These are phyloP conservation scores for Chromobotia macracanthus DNA, from an alignment of 2,797 vertebrate genomes.

Conservation along the genomic window DNA sequence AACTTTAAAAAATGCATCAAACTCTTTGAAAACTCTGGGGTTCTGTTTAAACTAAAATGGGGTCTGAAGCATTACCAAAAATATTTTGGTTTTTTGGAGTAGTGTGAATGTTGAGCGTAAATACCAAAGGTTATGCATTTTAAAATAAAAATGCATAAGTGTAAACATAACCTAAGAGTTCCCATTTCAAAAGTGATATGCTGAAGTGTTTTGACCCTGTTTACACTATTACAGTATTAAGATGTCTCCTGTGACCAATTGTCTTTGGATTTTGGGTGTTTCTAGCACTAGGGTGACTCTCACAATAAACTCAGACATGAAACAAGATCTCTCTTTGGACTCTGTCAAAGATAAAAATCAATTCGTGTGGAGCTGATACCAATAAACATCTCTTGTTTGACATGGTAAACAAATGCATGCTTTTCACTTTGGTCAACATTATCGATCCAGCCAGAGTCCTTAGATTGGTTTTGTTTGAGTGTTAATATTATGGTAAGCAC, in stretches of 20 bases:
- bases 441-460: conserved; percentile 7
- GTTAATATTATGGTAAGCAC: background rate
- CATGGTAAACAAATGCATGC: conserved; percentile 41
- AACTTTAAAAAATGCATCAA: background rate
- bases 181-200: background rate
- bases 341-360: conserved; percentile 52
- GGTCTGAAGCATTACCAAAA: conserved; percentile 1
- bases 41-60: background rate
- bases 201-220: background rate
- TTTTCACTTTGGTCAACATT: conserved; percentile 6
- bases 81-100: background rate
- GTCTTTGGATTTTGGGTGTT: background rate
- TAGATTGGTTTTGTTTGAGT: background rate
- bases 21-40: conserved; percentile 1
- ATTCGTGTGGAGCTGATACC: conserved; percentile 34
- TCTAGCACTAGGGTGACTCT: conserved; percentile 8
- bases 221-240: background rate
- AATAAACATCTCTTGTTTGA: conserved; percentile 42
- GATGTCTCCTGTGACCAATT: background rate
- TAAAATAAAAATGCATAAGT: no score
- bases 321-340: conserved; percentile 50
- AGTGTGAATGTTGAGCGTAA: background rate
- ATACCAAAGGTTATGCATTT: no score
- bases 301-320: conserved; percentile 42
- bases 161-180: background rate